Base-by-base conservation (phyloP, 2,797 vertebrate genomes). In the Carcharodon carcharias region DNA sequence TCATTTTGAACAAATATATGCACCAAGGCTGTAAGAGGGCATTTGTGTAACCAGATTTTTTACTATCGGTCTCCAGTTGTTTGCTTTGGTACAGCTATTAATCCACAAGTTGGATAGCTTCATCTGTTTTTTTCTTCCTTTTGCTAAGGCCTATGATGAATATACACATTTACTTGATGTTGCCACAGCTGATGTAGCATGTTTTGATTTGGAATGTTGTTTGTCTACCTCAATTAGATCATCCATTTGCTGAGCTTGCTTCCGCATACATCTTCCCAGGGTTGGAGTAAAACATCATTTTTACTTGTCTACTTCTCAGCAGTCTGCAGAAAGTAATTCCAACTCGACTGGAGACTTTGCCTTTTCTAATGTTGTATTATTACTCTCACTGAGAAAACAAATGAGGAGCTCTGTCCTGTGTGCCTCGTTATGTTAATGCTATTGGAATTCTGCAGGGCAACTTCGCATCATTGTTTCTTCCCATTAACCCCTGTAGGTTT, bases 211-310 rank as follows among this genome's bases (percentile, higher is more conserved):
- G 67, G 26, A 95, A 40, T 26, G 11, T 67, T 92, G 67, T 87
- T 71, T 96, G 95, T 88, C 96, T 93, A 50, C 96, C 73, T 92
- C 89, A 91, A 50, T 93, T 96, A 96, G 96, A 96, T 96, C 89
- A 96, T 80, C 96, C 40, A 77, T 61, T 96, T 73, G 82, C 93
- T 96, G 96, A 96, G 63, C 82, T 80, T 67, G 87, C 96, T 92
- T 77, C 54, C 4, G 94, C 28, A 95, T 73, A n/a, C 69, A 56
- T 77, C 69, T 54, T 73, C 69, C 54, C 50, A 71, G 94, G 58
- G 69, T 28, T 77, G 50, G 94, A 73, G 50, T 95, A 54, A 95
- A 95, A 95, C 94, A 58, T 95, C 45, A 71, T 95, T 95, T 95
- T 95, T 95, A 73, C 94, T 71, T 95, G 94, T 95, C 94, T 95